Evolutionary conservation across 2,888 invertebrate species (phyloP), one percentile per base, ranked within the genome.

Genomic region (Xanthostigma xanthostigma): DNA sequence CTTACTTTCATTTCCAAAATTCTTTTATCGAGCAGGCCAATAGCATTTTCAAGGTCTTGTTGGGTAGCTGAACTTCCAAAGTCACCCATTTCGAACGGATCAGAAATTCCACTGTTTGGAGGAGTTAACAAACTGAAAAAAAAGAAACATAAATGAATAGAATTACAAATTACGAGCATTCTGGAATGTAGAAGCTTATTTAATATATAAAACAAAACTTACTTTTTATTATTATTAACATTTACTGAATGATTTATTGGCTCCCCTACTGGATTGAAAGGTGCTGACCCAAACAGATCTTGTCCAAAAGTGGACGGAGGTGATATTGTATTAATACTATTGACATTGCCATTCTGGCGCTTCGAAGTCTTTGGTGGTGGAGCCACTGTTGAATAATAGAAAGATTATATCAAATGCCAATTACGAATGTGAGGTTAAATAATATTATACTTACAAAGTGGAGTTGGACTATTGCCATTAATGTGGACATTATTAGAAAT

Each of bases 41-140:
- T 83, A 56, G 87, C 86, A 65, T 77, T 81, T 63, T 80, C 80
- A 52, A 79, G 69, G 57, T 80, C 78, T 56, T 75, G 72, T 10
- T 73, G 70, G 46, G 72, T 71, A 34, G 71, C 68, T 52, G 64
- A 64, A n/a, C 65, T 63, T 36, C 68, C 65, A 50, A 84, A 84
- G 59, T 84, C 84, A 41, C 82, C 84, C 73, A 90, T 89, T 56
- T 90, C 90, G 62, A 90, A 91, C 1, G 89, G 89, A 67, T 91
- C 90, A 55, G 76, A 74, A 39, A 65, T 62, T 53, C 64, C 66
- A 54, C 60, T 69, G 49, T 64, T 66, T 27, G 27, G 27, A 27
- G 27, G 6, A 3, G 27, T 6, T 27, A 27, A 27, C 27, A 27
- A 27, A 27, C 27, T 27, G 27, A 27, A 5, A 27, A 27, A n/a